Conservation (phyloP, 1,140 invertebrate species). For the Hycleus cichorii region DNA sequence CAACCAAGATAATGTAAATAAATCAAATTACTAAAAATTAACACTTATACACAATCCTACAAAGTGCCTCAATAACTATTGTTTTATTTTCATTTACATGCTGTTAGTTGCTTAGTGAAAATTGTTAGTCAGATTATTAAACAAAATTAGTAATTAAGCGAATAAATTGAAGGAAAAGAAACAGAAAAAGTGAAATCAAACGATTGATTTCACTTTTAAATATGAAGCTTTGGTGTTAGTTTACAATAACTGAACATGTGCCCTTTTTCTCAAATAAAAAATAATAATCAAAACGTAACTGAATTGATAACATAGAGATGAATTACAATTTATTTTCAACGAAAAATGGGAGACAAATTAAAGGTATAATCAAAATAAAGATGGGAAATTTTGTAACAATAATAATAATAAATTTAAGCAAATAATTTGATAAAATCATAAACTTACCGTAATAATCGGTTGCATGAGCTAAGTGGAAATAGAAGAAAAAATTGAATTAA, state of each 20-base stretch:
- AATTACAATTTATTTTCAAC: neutral
- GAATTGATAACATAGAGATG: neutral
- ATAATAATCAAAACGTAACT: neutral
- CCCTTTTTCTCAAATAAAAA: slow-evolving; percentile 1
- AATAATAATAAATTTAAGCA: neutral
- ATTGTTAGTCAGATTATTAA: no score
- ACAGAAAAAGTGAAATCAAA: neutral
- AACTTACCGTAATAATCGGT: slow-evolving; percentile 99
- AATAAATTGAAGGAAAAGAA: neutral
- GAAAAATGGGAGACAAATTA: slow-evolving; percentile 17
- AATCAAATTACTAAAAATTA: slow-evolving; percentile 13
- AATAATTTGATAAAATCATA: slow-evolving; percentile 51
- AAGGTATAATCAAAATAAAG: neutral
- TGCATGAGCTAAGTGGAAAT: slow-evolving; percentile 80
- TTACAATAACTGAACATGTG: slow-evolving; percentile 11
- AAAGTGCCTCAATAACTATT: neutral
- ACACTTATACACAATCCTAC: neutral
- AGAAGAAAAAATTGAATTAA: slow-evolving; percentile 49
- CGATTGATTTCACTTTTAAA: neutral
- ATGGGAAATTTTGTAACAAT: neutral
- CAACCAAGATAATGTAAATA: neutral
- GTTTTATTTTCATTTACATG: neutral
- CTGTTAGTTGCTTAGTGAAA: slow-evolving; percentile 1
- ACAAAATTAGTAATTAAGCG: no score
- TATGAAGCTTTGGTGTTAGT: slow-evolving; percentile 7